A percentile compares a stretch with the other conserved stretches of the same genome.
Evolutionary conservation across 2,797 vertebrate genomes (phyloP).

Genomic region (Setipinna tenuifilis): DNA sequence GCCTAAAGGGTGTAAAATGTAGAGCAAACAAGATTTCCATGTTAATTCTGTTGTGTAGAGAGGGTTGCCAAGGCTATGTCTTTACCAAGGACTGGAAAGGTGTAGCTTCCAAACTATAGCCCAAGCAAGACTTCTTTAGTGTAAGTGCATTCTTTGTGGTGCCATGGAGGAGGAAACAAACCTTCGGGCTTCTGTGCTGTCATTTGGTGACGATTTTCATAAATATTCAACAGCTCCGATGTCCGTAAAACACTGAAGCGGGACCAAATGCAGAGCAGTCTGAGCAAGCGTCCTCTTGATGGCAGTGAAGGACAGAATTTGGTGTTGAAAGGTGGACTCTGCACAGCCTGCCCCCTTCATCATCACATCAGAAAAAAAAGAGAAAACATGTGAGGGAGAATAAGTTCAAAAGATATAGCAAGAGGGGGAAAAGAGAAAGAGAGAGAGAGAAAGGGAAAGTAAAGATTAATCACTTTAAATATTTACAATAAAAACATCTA

Average conservation of each 20-base stretch:
- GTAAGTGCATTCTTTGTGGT: background rate
- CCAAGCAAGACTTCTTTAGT: background rate
- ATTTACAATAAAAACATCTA: background rate
- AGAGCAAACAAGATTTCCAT: conserved; percentile 9
- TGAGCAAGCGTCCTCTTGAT: conserved; percentile 63
- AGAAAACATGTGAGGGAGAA: background rate
- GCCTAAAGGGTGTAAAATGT: background rate
- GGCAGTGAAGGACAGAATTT: conserved; percentile 65
- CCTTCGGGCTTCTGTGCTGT: background rate
- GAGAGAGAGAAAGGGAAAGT: conserved; percentile 4
- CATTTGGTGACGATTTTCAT: background rate
- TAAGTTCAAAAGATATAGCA: background rate
- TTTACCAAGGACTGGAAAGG: background rate
- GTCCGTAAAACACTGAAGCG: background rate
- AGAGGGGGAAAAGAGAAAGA: background rate
- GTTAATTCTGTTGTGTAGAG: background rate
- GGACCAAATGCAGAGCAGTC: background rate
- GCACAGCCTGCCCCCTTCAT: conserved; percentile 46
- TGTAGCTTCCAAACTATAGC: background rate
- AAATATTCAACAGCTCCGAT: background rate
- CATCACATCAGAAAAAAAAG: conserved; percentile 28
- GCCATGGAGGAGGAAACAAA: background rate
- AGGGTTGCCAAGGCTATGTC: background rate
- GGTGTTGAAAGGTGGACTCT: conserved; percentile 16
- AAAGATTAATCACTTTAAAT: background rate